Base-by-base conservation (phyloP, 2,888 invertebrate species). In the Caradrina clavipalpis region DNA sequence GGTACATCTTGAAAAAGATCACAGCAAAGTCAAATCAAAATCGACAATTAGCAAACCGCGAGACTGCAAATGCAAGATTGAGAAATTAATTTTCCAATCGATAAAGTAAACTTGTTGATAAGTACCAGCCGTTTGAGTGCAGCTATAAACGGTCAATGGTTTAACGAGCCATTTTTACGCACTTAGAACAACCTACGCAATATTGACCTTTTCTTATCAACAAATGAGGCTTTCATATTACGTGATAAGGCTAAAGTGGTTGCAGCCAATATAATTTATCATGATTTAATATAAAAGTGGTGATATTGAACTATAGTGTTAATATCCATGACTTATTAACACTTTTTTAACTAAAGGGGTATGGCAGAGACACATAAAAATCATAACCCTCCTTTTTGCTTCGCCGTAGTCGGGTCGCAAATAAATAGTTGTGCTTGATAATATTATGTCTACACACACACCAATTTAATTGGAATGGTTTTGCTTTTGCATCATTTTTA, bases 161-260 rank as follows among this genome's bases (percentile, higher is more conserved):
- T 7, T 49, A 19, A 11, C 35, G 11, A 21, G 11, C 11, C 72
- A 55, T 53, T 56, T 35, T 45, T 26, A 55, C 15, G 39, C 64
- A 39, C n/a, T 15, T 53, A n/a, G n/a, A 49, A 60, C 45, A 22
- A 50, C 55, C 61, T 19, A 59, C 67, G 50, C 53, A 73, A 31
- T 63, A 72, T 50, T 73, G 58, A 71, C 69, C 67, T 69, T 75
- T 62, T 15, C 49, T 47, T 67, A 83, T 81, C 81, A 55, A 54
- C 65, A 55, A 57, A 80, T 53, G 50, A 72, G 68, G 74, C 69
- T 76, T 76, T 74, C 45, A 58, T 61, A 61, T n/a, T 5, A 8
- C 0, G 5, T 77, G 72, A 82, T 76, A 72, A 59, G 19, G 45
- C 26, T 78, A 22, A 68, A 82, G 73, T 74, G 69, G 51, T 57